A percentile compares a stretch with the other conserved stretches of the same genome.
These are phyloP conservation scores for Nebria ingens DNA, from an alignment of 1,140 invertebrate genomes.

Conservation along the genomic window DNA sequence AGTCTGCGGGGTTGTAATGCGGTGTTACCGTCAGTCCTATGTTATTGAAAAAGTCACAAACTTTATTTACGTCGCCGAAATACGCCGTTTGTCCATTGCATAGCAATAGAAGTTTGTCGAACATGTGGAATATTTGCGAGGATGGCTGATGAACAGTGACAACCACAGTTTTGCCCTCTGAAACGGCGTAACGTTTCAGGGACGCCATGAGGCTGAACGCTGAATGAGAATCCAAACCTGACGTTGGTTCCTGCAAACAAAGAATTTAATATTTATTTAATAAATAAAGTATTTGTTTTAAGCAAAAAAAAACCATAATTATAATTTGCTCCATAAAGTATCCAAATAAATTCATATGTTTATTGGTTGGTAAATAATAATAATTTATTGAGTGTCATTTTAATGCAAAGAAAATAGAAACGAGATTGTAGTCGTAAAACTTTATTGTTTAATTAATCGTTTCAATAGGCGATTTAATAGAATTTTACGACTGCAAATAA, in stretches of 20 bases:
- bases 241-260: conserved; percentile 75
- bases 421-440: too few relatives aligned
- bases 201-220: conserved; percentile 64
- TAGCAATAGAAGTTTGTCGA: conserved; percentile 68
- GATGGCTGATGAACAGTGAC: conserved; percentile 80
- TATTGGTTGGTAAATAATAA: too few relatives aligned
- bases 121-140: conserved; percentile 81
- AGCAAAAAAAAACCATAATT: too few relatives aligned
- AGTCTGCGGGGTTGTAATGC: conserved; percentile 81
- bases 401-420: too few relatives aligned
- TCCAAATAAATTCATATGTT: too few relatives aligned
- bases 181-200: conserved; percentile 63
- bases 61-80: conserved; percentile 64
- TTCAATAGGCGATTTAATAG: too few relatives aligned
- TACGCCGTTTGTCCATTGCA: conserved; percentile 70
- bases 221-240: conserved; percentile 74
- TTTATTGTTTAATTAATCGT: too few relatives aligned
- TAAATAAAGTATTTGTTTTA: too few relatives aligned
- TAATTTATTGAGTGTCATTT: too few relatives aligned
- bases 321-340: too few relatives aligned
- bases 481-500: too few relatives aligned
- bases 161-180: conserved; percentile 71
- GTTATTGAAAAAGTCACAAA: conserved; percentile 64
- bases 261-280: too few relatives aligned
- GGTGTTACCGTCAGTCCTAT: conserved; percentile 64